Conservation (phyloP, 2,797 vertebrate species). For the Artibeus lituratus region DNA sequence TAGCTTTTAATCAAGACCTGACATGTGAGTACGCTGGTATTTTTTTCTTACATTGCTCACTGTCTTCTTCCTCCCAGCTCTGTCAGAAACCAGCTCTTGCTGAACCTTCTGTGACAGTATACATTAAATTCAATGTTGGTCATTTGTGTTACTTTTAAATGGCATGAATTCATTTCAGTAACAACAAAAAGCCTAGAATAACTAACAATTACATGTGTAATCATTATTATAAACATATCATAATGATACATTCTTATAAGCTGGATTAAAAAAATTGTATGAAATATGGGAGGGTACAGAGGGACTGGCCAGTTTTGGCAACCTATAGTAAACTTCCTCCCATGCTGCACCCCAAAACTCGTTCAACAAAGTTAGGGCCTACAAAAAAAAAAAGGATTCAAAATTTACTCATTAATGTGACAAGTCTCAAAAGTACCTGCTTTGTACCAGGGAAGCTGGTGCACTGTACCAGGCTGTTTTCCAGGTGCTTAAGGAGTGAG, state of each 20-base stretch:
- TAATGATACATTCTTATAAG: neutral
- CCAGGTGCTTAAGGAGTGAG: neutral
- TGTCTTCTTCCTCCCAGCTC: neutral
- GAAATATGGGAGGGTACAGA: neutral
- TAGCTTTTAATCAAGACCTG: neutral
- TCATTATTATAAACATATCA: neutral
- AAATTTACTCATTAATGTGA: neutral
- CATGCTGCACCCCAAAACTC: neutral
- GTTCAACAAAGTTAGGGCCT: neutral
- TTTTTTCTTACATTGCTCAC: neutral
- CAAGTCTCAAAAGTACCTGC: neutral
- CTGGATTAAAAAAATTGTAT: neutral
- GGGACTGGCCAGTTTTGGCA: neutral
- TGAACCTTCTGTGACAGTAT: conserved; percentile 55
- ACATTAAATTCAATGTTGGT: conserved; percentile 66
- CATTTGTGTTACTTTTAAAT: conserved; percentile 73
- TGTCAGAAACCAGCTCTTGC: neutral
- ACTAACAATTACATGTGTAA: conserved; percentile 49
- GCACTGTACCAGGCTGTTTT: neutral
- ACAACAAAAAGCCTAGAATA: conserved; percentile 67
- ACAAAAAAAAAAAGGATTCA: neutral
- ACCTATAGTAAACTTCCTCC: neutral
- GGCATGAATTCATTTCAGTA: conserved; percentile 69
- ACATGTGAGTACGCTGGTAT: neutral
- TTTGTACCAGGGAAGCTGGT: neutral